These are phyloP conservation scores for Alcis repandata DNA, from an alignment of 2,888 invertebrate species.

Conservation along the genomic window DNA sequence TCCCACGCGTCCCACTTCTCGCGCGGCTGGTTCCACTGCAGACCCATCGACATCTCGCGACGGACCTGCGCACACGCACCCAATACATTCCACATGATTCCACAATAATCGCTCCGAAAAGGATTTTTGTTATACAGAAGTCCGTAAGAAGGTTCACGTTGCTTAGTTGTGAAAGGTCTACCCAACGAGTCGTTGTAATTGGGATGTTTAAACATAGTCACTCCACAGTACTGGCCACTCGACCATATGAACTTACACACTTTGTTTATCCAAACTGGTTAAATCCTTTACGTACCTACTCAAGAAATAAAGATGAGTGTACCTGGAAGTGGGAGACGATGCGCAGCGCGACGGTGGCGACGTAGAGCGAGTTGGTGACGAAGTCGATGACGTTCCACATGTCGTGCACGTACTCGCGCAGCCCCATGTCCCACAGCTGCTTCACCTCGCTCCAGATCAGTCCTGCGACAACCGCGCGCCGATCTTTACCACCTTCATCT, in stretches of 20 bases:
- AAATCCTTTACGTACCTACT: no score
- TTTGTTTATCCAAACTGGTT: no score
- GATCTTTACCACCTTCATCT: neutral
- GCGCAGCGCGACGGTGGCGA: conserved; percentile 97
- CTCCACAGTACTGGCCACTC: no score
- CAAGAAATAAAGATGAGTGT: conserved; percentile 26
- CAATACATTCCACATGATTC: no score
- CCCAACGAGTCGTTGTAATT: no score
- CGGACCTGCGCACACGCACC: conserved; percentile 86
- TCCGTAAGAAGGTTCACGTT: no score
- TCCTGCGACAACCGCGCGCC: conserved; percentile 83
- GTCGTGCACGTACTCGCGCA: conserved; percentile 98
- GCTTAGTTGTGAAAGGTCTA: no score
- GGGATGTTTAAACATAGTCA: no score
- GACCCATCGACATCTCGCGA: conserved; percentile 88
- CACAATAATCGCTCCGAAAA: no score
- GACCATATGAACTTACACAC: no score
- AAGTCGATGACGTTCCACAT: conserved; percentile 99
- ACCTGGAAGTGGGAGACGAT: conserved; percentile 98
- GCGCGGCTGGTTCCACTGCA: conserved; percentile 90
- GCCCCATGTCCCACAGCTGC: conserved; percentile 98
- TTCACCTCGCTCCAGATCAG: conserved; percentile 99
- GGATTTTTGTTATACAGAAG: no score
- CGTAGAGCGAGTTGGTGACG: conserved; percentile 98
- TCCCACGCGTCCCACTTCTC: conserved; percentile 99